phyloP scores from a whole-genome alignment of 2,888 invertebrate genomes.

The Philhelius pedissequus region DNA sequence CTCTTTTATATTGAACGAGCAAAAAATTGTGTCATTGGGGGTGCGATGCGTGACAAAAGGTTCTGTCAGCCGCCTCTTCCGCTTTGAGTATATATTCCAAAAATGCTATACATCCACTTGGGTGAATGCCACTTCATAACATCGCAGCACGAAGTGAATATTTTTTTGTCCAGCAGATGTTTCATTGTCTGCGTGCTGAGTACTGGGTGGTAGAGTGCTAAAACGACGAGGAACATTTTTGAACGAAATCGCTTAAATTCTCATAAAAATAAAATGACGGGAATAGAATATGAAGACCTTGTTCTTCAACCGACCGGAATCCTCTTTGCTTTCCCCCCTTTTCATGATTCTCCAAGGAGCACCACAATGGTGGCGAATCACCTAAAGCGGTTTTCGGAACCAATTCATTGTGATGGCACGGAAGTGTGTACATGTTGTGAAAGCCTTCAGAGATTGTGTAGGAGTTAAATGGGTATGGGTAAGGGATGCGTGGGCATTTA shows the following conservation, averaged over 20 bases:
- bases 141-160: constrained; percentile 16
- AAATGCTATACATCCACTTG: constrained; percentile 57
- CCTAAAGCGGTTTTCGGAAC: constrained; percentile 39
- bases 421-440: neutral
- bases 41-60: constrained; percentile 54
- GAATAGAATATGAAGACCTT: constrained; percentile 45
- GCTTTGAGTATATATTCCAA: constrained; percentile 37
- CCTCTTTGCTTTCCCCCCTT: no score
- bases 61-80: constrained; percentile 3
- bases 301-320: constrained; percentile 20
- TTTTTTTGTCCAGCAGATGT: neutral
- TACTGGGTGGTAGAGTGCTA: no score
- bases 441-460: neutral
- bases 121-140: constrained; percentile 50
- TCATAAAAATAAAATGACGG: constrained; percentile 45
- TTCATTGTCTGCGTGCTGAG: neutral
- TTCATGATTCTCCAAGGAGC: no score
- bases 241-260: constrained; percentile 59
- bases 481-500: constrained; percentile 1
- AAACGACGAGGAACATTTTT: constrained; percentile 26
- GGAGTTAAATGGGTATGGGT: neutral
- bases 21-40: constrained; percentile 35
- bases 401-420: constrained; percentile 56
- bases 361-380: constrained; percentile 51
- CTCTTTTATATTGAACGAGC: neutral